phyloP scores from a whole-genome alignment of 1,140 invertebrate species.

The Sitodiplosis mosellana region DNA sequence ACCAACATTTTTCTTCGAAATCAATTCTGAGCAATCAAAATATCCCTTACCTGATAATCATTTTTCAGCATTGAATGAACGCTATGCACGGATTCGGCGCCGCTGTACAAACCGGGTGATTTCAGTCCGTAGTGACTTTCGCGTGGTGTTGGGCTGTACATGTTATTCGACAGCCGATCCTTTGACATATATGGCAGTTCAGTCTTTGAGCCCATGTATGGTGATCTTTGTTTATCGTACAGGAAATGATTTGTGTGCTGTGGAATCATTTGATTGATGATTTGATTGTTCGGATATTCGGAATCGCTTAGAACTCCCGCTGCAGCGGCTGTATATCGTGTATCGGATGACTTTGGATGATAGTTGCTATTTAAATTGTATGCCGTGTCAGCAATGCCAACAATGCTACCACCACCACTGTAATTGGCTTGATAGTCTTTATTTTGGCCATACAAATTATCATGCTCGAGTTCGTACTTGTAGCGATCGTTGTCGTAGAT shows the following conservation, averaged over 20 bases:
- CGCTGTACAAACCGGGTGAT: slow-evolving; percentile 12
- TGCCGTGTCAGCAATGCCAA: slow-evolving; percentile 6
- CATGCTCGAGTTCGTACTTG: slow-evolving; percentile 8
- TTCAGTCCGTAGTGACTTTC: slow-evolving; percentile 22
- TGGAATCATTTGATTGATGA: slow-evolving; percentile 21
- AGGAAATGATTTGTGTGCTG: slow-evolving; percentile 21
- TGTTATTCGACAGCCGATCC: slow-evolving; percentile 20
- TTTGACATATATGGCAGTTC: slow-evolving; percentile 23
- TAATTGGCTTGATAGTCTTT: slow-evolving; percentile 21
- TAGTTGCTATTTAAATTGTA: neutral
- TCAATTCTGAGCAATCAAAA: slow-evolving; percentile 28
- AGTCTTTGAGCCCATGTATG: slow-evolving; percentile 15
- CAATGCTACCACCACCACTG: no score
- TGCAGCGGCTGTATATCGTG: slow-evolving; percentile 6
- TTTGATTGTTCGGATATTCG: slow-evolving; percentile 8
- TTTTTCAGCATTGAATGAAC: slow-evolving; percentile 33
- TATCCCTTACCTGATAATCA: slow-evolving; percentile 38
- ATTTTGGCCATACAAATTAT: slow-evolving; percentile 16
- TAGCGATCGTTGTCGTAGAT: slow-evolving; percentile 26
- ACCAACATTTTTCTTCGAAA: neutral
- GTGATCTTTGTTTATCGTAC: slow-evolving; percentile 22
- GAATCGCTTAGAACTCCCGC: slow-evolving; percentile 2
- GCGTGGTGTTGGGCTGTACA: slow-evolving; percentile 15
- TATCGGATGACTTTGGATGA: neutral
- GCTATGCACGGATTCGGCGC: slow-evolving; percentile 18